Conservation (phyloP, 1,140 invertebrate genomes). For the Bathynomus jamesi region DNA sequence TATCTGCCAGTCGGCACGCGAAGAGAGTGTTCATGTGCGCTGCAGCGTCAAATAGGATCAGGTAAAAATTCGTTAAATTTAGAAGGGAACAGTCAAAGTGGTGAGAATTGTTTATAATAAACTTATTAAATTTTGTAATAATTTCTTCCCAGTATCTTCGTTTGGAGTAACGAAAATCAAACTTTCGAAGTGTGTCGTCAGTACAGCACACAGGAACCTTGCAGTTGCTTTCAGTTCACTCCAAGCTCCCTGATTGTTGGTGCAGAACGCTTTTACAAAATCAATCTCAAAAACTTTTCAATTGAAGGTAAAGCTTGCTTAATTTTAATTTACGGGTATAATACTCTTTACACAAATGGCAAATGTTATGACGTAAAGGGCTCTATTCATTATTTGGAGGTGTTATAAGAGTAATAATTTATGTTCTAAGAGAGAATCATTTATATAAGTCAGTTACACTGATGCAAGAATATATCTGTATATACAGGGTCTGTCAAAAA, state of each 20-base stretch:
- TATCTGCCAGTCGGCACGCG: slow-evolving; percentile 46
- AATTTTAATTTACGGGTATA: slow-evolving; percentile 6
- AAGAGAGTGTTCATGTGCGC: slow-evolving; percentile 49
- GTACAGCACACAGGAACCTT: slow-evolving; percentile 61
- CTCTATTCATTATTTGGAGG: slow-evolving; percentile 27
- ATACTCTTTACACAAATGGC: background rate
- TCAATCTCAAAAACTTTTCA: slow-evolving; percentile 58
- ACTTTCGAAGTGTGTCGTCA: slow-evolving; percentile 55
- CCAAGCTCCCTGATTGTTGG: slow-evolving; percentile 62
- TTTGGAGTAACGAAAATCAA: slow-evolving; percentile 45
- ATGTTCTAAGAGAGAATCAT: too few species aligned
- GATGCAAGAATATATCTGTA: too few species aligned
- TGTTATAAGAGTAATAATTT: too few species aligned
- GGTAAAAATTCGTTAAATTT: slow-evolving; percentile 44
- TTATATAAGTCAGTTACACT: too few species aligned
- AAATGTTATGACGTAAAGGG: background rate
- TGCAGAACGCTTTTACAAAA: slow-evolving; percentile 69
- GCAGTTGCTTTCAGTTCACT: slow-evolving; percentile 64
- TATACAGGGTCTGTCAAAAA: too few species aligned
- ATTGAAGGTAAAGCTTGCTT: slow-evolving; percentile 60
- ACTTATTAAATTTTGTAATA: too few species aligned
- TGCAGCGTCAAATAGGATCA: slow-evolving; percentile 57
- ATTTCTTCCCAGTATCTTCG: slow-evolving; percentile 44
- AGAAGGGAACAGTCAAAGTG: too few species aligned
- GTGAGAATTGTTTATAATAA: too few species aligned